These are phyloP conservation scores for Drosophila siamana DNA, from an alignment of 2,888 invertebrate species.

Conservation along the genomic window DNA sequence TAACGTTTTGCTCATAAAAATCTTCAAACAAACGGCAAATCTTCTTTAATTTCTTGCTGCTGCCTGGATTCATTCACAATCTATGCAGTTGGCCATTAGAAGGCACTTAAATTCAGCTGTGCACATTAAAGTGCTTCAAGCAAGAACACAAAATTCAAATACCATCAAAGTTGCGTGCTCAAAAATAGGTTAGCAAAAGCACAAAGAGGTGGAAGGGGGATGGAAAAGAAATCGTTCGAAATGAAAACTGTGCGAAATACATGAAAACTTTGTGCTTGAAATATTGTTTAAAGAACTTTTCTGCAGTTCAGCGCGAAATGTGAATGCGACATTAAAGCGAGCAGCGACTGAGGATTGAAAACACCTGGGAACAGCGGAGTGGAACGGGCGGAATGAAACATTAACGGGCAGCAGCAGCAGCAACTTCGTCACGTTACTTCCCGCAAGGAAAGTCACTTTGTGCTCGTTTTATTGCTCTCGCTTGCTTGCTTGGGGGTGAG, in stretches of 20 bases:
- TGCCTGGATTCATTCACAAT: not conserved
- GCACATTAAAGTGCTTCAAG: slow-evolving; percentile 8
- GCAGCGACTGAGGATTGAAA: slow-evolving; percentile 6
- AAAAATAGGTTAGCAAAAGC: slow-evolving; percentile 22
- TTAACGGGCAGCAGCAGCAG: slow-evolving; percentile 37
- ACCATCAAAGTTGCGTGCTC: not conserved
- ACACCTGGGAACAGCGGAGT: slow-evolving; percentile 2
- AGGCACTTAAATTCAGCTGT: slow-evolving; percentile 12
- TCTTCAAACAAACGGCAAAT: too few relatives aligned
- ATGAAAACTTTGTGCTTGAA: slow-evolving; percentile 43
- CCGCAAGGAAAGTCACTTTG: slow-evolving; percentile 53
- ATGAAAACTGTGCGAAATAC: slow-evolving; percentile 1
- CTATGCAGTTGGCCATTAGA: not conserved
- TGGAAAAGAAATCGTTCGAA: not conserved
- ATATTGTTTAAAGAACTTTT: slow-evolving; percentile 25
- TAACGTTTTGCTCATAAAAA: too few relatives aligned
- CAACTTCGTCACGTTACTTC: slow-evolving; percentile 1
- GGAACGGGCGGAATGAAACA: slow-evolving; percentile 33
- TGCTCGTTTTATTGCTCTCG: slow-evolving; percentile 35
- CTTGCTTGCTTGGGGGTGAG: slow-evolving; percentile 41
- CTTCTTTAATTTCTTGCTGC: not conserved
- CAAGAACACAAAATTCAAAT: slow-evolving; percentile 3
- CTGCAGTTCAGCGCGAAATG: too few relatives aligned
- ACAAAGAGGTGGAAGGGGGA: not conserved
- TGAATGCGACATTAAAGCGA: slow-evolving; percentile 41